Evolutionary conservation across 2,888 invertebrate species (phyloP).

Genomic region (Spilarctia lutea): DNA sequence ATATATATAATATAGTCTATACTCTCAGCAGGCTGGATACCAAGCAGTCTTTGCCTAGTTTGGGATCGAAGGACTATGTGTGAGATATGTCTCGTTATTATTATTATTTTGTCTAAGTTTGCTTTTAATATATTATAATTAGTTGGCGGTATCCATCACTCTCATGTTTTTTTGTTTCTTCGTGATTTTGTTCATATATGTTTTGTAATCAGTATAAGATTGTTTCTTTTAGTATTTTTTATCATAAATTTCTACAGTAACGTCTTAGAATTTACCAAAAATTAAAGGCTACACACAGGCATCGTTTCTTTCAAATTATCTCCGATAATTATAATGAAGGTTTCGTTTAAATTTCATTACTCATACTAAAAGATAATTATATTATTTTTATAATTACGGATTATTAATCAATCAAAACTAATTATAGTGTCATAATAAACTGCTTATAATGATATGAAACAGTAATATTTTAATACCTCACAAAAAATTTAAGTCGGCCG

Average conservation of each 20-base stretch:
- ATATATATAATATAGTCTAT: too few species aligned
- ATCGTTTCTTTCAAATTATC: neutral
- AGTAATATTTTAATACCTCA: conserved; percentile 22
- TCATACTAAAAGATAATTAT: conserved; percentile 35
- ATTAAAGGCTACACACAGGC: neutral
- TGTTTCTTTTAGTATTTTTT: too few species aligned
- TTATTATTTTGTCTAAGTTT: too few species aligned
- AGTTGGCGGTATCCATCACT: too few species aligned
- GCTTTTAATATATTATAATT: too few species aligned
- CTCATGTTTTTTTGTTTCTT: too few species aligned
- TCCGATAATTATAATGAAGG: conserved; percentile 8
- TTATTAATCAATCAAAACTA: conserved; percentile 54
- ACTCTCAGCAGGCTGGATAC: too few species aligned
- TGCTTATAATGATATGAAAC: conserved; percentile 47
- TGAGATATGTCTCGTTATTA: too few species aligned
- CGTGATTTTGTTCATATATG: too few species aligned
- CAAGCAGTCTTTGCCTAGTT: too few species aligned
- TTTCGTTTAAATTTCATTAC: conserved; percentile 36
- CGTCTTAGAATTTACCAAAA: neutral
- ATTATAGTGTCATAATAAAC: conserved; percentile 52
- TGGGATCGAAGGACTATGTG: too few species aligned
- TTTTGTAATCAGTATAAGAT: too few species aligned
- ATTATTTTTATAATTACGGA: conserved; percentile 45
- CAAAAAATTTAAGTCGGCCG: conserved; percentile 48
- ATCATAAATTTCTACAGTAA: neutral